A percentile compares a stretch with the other conserved stretches of the same genome.
phyloP scores from a whole-genome alignment of 2,888 invertebrate genomes.

The Leucoma salicis region DNA sequence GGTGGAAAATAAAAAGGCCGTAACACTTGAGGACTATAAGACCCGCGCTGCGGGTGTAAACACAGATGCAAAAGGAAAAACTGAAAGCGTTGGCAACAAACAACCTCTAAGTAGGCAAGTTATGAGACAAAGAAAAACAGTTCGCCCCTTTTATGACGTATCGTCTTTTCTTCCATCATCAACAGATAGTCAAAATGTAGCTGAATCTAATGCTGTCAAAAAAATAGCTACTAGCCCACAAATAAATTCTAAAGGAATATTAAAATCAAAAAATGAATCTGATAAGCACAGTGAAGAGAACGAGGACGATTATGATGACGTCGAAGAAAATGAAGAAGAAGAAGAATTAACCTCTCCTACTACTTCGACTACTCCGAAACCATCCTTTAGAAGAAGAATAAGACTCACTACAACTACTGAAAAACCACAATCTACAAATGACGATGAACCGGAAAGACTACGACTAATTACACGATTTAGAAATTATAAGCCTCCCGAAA shows the following conservation, averaged over 20 bases:
- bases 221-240: slow-evolving; percentile 37
- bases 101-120: slow-evolving; percentile 20
- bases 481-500: slow-evolving; percentile 38
- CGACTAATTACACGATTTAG: slow-evolving; percentile 60
- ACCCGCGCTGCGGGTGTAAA: slow-evolving; percentile 31
- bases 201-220: slow-evolving; percentile 48
- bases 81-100: slow-evolving; percentile 9
- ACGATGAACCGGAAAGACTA: slow-evolving; percentile 44
- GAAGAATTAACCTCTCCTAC: slow-evolving; percentile 36
- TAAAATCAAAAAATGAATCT: slow-evolving; percentile 3
- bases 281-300: slow-evolving; percentile 6
- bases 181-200: slow-evolving; percentile 42
- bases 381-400: slow-evolving; percentile 43
- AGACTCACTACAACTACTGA: slow-evolving; percentile 39
- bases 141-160: slow-evolving; percentile 43
- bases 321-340: slow-evolving; percentile 38
- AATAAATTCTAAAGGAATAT: slow-evolving; percentile 9
- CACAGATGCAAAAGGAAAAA: slow-evolving; percentile 3
- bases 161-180: slow-evolving; percentile 43
- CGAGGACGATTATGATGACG: slow-evolving; percentile 46
- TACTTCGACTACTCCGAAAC: slow-evolving; percentile 48
- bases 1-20: slow-evolving; percentile 55
- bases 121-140: slow-evolving; percentile 22
- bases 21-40: slow-evolving; percentile 58
- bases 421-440: slow-evolving; percentile 29